Base-by-base conservation (phyloP, 2,888 invertebrate species). In the Alcis repandata region DNA sequence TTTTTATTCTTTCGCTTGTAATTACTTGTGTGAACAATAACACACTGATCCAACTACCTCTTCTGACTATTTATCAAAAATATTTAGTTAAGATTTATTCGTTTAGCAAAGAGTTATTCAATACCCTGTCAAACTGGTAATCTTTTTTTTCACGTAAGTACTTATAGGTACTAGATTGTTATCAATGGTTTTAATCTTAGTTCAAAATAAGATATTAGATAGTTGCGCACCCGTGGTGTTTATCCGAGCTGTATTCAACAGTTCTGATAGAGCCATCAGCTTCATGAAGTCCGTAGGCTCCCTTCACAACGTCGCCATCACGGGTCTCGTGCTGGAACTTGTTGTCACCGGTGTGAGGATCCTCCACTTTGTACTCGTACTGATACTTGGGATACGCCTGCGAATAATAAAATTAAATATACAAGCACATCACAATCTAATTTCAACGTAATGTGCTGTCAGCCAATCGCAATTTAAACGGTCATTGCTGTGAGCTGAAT, bases 231-330 rank as follows among this genome's bases (percentile, higher is more conserved):
- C 95, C 95, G 59, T 87, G 85, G 68, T 94, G 93, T 76, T 94
- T 93, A 72, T 95, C 95, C 38, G 95, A 94, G 63, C 88, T 94
- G 78, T 95, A 95, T 79, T 95, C 94, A 22, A 95, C 95, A 67
- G 94, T 95, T 72, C 95, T 91, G 64, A 94, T 80, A 60, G 95
- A 95, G 27, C 95, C 95, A 70, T 94, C 95, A 64, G 95, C 91
- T 75, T 95, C 95, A 61, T 94, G 94, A 41, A 95, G 84, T 52
- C 94, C 92, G 80, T 96, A 96, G 51, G 95, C 94, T 40, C 96
- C 96, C 80, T 94, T 94, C 56, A 96, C 95, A 15, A 91, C 94
- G 74, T 95, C 94, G 8, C 95, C 96, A 86, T 95, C 94, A 15
- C 94, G 90, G 70, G 88, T 83, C 81, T 95, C 95, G 61, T 93